phyloP scores from a whole-genome alignment of 2,888 invertebrate genomes.

The Chrysodeixis includens region DNA sequence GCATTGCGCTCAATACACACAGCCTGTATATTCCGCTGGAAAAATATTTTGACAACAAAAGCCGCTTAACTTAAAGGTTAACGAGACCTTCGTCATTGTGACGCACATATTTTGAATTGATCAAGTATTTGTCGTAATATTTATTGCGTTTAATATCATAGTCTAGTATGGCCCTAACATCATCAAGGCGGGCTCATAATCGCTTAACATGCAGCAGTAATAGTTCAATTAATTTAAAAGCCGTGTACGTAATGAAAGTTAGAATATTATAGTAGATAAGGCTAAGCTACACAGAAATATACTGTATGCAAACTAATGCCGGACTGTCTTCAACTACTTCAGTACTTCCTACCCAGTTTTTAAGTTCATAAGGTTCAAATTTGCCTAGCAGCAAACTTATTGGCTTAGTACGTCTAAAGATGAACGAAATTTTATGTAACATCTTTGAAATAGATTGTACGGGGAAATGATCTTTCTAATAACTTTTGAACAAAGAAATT shows the following conservation, averaged over 20 bases:
- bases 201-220: conserved; percentile 28
- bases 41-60: conserved; percentile 71
- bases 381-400: conserved; percentile 23
- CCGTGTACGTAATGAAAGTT: conserved; percentile 16
- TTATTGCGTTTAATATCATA: conserved; percentile 48
- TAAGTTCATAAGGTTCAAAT: conserved; percentile 16
- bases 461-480: conserved; percentile 49
- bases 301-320: conserved; percentile 18
- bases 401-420: conserved; percentile 18
- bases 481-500: conserved; percentile 54
- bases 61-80: conserved; percentile 79
- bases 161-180: conserved; percentile 30
- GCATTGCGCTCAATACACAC: conserved; percentile 24
- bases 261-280: conserved; percentile 5
- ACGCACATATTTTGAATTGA: conserved; percentile 79
- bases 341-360: conserved; percentile 7
- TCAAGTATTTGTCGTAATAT: conserved; percentile 65
- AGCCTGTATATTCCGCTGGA: conserved; percentile 49
- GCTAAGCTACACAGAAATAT: conserved; percentile 15
- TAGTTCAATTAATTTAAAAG: conserved; percentile 29
- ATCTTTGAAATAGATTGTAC: conserved; percentile 51
- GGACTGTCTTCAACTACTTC: conserved; percentile 9
- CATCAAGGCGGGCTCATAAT: conserved; percentile 25
- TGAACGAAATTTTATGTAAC: conserved; percentile 45
- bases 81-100: conserved; percentile 79